Evolutionary conservation across 2,888 invertebrate species (phyloP).

Genomic region (Rhamphomyia laevipes): DNA sequence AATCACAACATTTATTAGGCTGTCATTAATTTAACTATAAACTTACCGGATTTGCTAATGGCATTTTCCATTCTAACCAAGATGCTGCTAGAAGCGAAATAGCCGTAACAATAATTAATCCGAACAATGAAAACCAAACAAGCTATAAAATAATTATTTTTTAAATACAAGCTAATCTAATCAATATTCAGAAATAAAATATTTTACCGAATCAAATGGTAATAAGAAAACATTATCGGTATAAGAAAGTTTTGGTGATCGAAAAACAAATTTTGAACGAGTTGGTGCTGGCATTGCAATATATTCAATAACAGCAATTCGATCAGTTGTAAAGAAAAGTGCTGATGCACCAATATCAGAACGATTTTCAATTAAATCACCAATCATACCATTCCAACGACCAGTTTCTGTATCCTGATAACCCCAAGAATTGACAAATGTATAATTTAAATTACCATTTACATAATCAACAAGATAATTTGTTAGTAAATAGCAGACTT

Average conservation of each 20-base stretch:
- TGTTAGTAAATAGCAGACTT: slow-evolving; percentile 49
- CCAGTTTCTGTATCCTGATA: slow-evolving; percentile 42
- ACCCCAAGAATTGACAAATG: slow-evolving; percentile 49
- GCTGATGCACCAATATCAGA: slow-evolving; percentile 55
- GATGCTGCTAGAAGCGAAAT: slow-evolving; percentile 34
- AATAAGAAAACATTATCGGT: slow-evolving; percentile 58
- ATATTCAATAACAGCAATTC: slow-evolving; percentile 50
- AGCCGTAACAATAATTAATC: slow-evolving; percentile 15
- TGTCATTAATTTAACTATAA: too few relatives aligned
- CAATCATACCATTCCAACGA: slow-evolving; percentile 54
- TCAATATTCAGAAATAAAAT: neutral
- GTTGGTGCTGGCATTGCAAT: slow-evolving; percentile 56
- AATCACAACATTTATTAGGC: neutral
- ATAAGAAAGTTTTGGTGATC: slow-evolving; percentile 58
- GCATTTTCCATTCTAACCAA: slow-evolving; percentile 37
- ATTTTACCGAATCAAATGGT: slow-evolving; percentile 51
- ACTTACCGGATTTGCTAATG: neutral
- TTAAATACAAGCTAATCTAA: neutral
- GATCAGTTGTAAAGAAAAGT: slow-evolving; percentile 50
- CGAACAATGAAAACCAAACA: slow-evolving; percentile 20
- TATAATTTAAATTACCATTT: slow-evolving; percentile 44
- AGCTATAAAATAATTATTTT: slow-evolving; percentile 7
- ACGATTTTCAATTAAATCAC: slow-evolving; percentile 44
- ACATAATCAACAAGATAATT: slow-evolving; percentile 45
- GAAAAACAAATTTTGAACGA: slow-evolving; percentile 56